phyloP scores from a whole-genome alignment of 2,113 vertebrate species.

The Ondatra zibethicus region DNA sequence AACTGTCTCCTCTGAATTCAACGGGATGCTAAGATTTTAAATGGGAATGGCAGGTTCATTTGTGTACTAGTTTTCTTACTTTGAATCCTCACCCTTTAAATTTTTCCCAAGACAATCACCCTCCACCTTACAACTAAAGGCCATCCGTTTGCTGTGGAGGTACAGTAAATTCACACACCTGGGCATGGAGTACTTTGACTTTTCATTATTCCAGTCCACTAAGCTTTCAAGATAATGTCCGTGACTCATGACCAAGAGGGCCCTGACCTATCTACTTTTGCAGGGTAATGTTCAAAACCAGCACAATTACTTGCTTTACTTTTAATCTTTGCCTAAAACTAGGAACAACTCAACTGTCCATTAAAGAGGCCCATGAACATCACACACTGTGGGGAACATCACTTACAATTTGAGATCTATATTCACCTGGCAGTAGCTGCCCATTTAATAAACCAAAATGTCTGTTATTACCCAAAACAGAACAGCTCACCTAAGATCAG shows the following conservation, averaged over 20 bases:
- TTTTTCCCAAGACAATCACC: neutral
- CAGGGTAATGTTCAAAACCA: neutral
- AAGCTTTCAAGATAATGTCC: neutral
- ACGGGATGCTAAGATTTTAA: neutral
- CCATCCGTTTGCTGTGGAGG: neutral
- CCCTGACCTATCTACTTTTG: neutral
- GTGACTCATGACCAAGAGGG: neutral
- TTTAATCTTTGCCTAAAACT: slow-evolving; percentile 46
- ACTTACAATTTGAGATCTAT: neutral
- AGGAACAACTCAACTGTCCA: neutral
- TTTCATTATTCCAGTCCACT: slow-evolving; percentile 13
- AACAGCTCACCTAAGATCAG: neutral
- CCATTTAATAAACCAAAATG: neutral
- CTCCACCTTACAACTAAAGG: slow-evolving; percentile 3
- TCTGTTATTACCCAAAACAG: neutral
- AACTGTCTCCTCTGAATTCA: slow-evolving; percentile 4
- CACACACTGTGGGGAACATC: neutral
- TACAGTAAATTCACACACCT: neutral
- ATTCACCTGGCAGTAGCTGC: neutral
- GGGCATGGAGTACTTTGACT: neutral
- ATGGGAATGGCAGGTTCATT: neutral
- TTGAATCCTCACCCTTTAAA: neutral
- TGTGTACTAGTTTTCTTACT: neutral
- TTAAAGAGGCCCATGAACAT: neutral
- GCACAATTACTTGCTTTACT: neutral